phyloP scores from a whole-genome alignment of 2,888 invertebrate genomes.

The Ernsta delagoae region DNA sequence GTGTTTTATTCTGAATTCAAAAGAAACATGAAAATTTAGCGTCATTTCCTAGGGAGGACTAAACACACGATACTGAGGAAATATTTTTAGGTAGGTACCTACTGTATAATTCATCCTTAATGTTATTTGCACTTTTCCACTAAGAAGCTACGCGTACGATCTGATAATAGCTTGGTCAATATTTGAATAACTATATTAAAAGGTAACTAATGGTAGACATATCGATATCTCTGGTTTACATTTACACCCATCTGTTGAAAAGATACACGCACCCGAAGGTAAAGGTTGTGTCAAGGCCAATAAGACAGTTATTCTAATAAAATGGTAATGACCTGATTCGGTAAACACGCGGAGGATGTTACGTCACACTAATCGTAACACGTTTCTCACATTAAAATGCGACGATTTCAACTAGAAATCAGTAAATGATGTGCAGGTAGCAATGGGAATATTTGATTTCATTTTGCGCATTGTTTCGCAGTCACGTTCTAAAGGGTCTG shows the following conservation, averaged over 20 bases:
- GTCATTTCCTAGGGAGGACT: too few relatives aligned
- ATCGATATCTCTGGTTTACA: too few relatives aligned
- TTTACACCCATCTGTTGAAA: conserved; percentile 5
- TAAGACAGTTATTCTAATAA: conserved; percentile 28
- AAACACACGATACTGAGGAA: too few relatives aligned
- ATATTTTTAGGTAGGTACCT: too few relatives aligned
- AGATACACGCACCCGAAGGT: conserved; percentile 5
- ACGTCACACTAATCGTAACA: conserved; percentile 30
- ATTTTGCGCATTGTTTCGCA: conserved; percentile 7
- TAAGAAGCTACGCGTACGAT: too few relatives aligned
- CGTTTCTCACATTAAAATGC: conserved; percentile 31
- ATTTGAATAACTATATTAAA: too few relatives aligned
- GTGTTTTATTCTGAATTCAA: too few relatives aligned
- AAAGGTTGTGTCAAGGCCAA: conserved; percentile 26
- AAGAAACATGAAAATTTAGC: too few relatives aligned
- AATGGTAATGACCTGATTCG: conserved; percentile 35
- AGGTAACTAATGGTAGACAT: too few relatives aligned
- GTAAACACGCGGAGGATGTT: conserved; percentile 23
- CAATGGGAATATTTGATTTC: conserved; percentile 4
- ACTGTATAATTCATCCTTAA: too few relatives aligned
- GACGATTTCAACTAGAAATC: conserved; percentile 25
- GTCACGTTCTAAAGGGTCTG: background rate
- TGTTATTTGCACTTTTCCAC: too few relatives aligned
- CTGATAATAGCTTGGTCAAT: too few relatives aligned
- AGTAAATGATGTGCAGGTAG: conserved; percentile 17